Evolutionary conservation across 2,888 invertebrate species (phyloP), one percentile per base, ranked within the genome.

Genomic region (Tuta absoluta): DNA sequence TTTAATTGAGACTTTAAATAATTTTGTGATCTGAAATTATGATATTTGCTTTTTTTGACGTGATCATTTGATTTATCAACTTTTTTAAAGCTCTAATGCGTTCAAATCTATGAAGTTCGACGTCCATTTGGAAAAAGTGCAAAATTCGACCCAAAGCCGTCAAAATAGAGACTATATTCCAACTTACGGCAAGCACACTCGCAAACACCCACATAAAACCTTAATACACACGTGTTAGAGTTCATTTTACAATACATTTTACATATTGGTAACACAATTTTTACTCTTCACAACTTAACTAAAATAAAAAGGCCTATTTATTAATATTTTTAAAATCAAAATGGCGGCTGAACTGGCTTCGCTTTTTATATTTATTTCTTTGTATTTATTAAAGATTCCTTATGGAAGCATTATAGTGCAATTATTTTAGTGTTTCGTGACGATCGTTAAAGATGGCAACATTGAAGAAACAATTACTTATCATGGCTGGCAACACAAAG

Each of bases 231-330:
- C 53, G 10, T 4, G 24, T 24, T 24, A 24, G 53, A 53, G 12
- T 24, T 24, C 24, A 53, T 53, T 53, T 49, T 49, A 49, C 49
- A 21, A 17, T 49, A 49, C 21, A 49, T 45, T 45, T 49, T 49
- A 49, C 48, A 49, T 49, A 53, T 24, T 56, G 56, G 56, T 56
- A 56, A 56, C 56, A 56, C 23, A 56, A 28, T 28, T 28, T 28
- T 53, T 24, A 23, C 14, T 28, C n/a, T 56, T 28, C 12, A 56
- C 24, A 28, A 56, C 14, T 14, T n/a, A 28, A 28, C 28, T 28
- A 28, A 56, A 56, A n/a, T 14, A 49, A 24, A n/a, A 24, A 53
- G 53, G 53, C 53, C 53, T 53, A 53, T 53, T 49, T 49, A 49
- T 49, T 49, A n/a, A 49, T 17, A 10, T 7, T n/a, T 53, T 49